Conservation (phyloP, 2,888 invertebrate genomes). For the Apamea anceps region DNA sequence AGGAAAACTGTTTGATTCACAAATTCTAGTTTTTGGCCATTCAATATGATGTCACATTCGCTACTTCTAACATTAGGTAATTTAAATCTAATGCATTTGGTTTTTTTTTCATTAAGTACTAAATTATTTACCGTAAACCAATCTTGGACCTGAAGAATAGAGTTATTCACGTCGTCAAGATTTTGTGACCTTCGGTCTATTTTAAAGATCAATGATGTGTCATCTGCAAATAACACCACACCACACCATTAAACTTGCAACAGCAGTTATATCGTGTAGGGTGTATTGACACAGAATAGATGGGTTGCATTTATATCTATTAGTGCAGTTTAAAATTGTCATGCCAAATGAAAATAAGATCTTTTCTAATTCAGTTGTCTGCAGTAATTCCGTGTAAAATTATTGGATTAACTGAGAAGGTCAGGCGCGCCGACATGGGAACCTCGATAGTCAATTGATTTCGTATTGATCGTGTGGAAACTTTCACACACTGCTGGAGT, state of each 20-base stretch:
- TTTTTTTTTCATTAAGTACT: too few relatives aligned
- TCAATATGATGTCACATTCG: too few relatives aligned
- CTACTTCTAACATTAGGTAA: too few relatives aligned
- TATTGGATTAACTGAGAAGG: conserved; percentile 39
- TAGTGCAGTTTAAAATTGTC: conserved; percentile 12
- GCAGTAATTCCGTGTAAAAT: conserved; percentile 29
- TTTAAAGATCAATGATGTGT: too few relatives aligned
- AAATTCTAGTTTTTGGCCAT: too few relatives aligned
- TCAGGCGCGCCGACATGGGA: conserved; percentile 37
- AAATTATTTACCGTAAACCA: too few relatives aligned
- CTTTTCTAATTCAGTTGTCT: conserved; percentile 19
- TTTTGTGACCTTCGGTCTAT: too few relatives aligned
- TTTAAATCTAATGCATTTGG: too few relatives aligned
- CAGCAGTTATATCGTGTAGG: neutral
- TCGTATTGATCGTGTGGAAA: conserved; percentile 53
- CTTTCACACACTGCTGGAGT: conserved; percentile 48
- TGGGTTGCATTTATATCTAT: conserved; percentile 4
- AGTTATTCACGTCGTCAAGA: too few relatives aligned
- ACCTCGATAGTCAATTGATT: conserved; percentile 56
- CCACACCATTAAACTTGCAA: conserved; percentile 22
- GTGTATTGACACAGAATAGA: conserved; percentile 1
- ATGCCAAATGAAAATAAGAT: conserved; percentile 18
- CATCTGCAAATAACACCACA: too few relatives aligned
- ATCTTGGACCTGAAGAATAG: too few relatives aligned
- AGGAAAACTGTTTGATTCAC: too few relatives aligned